Evolutionary conservation across 1,140 invertebrate genomes (phyloP), one percentile per base, ranked within the genome.

Genomic region (Drosophila guanche): DNA sequence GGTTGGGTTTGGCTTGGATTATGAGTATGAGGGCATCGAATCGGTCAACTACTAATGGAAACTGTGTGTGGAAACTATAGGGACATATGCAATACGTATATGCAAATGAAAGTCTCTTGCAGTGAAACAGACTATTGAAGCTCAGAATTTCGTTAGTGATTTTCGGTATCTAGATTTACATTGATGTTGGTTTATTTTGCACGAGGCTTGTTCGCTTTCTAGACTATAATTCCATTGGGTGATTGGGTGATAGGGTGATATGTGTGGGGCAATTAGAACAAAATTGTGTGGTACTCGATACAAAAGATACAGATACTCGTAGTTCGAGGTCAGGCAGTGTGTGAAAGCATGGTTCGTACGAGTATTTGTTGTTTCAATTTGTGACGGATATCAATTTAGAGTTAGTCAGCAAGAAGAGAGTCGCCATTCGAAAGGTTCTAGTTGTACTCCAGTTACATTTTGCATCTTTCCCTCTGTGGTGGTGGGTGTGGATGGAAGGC

Each of bases 291-390:
- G 57, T 66, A 69, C 23, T 46, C 29, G 29, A 33, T 33, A 3
- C 29, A 10, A 37, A 10, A 52, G 68, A 76, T 46, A 61, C 55
- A 60, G 16, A 1, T 20, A 20, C 16, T 20, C 16, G 16, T 63
- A 52, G 41, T 42, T 56, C 53, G 41, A 60, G 65, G 46, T 60
- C 45, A 63, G 68, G 79, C 79, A 69, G 74, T 73, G 68, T 73
- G 69, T 81, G 27, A 71, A 71, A 80, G 77, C 76, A 63, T 50
- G 53, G 66, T 61, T 50, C 47, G 40, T 52, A 40, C 16, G 16
- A 20, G 16, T 20, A 20, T 20, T 54, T 59, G 22, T 14, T 27
- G 42, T 40, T 54, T 58, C 40, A 33, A 16, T 29, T 41, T 12
- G 23, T 41, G 40, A 47, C 20, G 45, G 42, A 63, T 22, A 74